A percentile compares a stretch with the other conserved stretches of the same genome.
These are phyloP conservation scores for Streptopelia turtur DNA, from an alignment of 2,797 vertebrate species.

Conservation along the genomic window DNA sequence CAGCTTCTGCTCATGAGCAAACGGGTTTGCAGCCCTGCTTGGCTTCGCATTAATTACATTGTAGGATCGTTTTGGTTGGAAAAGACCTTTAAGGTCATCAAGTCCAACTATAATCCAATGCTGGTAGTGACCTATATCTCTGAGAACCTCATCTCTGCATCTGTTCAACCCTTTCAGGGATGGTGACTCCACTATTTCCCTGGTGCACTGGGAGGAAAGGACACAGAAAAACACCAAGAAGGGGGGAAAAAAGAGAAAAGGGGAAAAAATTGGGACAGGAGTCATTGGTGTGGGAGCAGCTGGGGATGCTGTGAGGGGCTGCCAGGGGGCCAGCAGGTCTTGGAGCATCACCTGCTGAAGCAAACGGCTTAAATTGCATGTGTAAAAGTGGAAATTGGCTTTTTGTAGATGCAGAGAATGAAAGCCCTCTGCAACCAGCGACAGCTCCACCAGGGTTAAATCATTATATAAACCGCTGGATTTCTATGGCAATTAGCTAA, in stretches of 20 bases:
- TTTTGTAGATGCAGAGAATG: not conserved
- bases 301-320: accelerated
- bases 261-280: no score
- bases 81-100: no score
- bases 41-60: not conserved
- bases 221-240: not conserved
- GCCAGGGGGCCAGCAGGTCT: not conserved
- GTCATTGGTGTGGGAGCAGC: not conserved
- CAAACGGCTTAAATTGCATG: not conserved
- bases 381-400: not conserved
- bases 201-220: not conserved
- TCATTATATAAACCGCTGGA: not conserved
- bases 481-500: conserved; percentile 64
- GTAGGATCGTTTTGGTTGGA: no score
- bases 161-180: no score
- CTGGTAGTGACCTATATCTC: no score
- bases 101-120: no score
- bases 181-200: no score
- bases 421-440: not conserved
- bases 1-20: not conserved
- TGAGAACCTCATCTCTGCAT: no score
- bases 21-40: not conserved
- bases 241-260: not conserved
- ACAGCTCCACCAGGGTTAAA: not conserved
- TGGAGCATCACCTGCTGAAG: not conserved